Conservation (phyloP, 35 echinoderm and acorn worm genomes). For the Hemicentrotus pulcherrimus region DNA sequence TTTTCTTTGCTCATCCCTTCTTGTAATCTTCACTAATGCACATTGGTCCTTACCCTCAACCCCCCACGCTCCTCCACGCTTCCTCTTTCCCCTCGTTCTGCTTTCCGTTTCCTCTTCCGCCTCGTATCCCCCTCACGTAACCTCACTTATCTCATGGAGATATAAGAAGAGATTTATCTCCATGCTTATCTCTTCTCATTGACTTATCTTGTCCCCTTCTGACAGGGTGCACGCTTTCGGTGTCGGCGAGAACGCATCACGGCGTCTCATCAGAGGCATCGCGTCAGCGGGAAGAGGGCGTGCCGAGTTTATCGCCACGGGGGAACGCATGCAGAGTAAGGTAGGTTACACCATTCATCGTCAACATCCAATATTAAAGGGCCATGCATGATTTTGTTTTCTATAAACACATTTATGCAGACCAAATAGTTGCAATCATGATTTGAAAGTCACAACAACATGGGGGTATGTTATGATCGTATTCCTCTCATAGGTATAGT, state of each 20-base stretch:
- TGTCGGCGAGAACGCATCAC: conserved; percentile 84
- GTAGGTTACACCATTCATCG: conserved; percentile 53
- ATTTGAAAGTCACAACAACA: too few species aligned
- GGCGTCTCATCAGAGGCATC: conserved; percentile 70
- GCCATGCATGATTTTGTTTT: too few species aligned
- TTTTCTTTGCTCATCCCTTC: too few species aligned
- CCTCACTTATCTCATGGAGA: neutral
- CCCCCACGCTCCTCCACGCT: neutral
- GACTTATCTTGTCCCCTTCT: neutral
- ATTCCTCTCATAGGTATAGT: too few species aligned
- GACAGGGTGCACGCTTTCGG: conserved; percentile 91
- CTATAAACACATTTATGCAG: too few species aligned
- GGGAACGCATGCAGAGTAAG: conserved; percentile 96
- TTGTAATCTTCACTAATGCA: too few species aligned
- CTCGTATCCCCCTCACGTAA: neutral
- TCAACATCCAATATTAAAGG: neutral
- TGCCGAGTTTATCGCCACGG: conserved; percentile 89
- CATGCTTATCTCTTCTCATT: conserved; percentile 10
- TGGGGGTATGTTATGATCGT: too few species aligned
- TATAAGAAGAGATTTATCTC: too few species aligned
- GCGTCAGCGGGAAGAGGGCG: conserved; percentile 83
- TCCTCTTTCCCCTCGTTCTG: neutral
- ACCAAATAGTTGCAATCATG: too few species aligned
- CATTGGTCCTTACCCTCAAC: neutral
- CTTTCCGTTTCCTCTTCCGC: neutral